Base-by-base conservation (phyloP, 1,140 invertebrate species). In the Meloidogyne hapla region DNA sequence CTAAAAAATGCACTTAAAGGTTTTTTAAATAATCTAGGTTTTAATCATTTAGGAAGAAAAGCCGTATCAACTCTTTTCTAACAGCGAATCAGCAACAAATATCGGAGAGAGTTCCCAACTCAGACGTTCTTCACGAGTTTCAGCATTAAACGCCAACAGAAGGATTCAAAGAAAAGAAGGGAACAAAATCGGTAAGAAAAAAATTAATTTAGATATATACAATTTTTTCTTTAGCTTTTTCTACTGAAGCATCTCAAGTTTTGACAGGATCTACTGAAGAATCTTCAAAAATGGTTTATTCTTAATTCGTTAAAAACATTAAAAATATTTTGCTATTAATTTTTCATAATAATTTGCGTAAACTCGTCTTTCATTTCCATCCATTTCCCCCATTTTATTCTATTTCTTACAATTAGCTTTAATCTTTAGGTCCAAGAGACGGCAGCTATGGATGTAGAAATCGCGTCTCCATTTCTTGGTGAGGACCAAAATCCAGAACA, bases 61-160 rank as follows among this genome's bases (percentile, higher is more conserved):
- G 13, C 40, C 26, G n/a, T 23, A 26, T 38, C 64, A 23, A 15
- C n/a, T 10, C 10, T 13, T 15, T 6, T 33, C 38, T 33, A 21
- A 15, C n/a, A 23, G n/a, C 48, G 73, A 69, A 18, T 21, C 67
- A n/a, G 3, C 56, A 23, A 64, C 21, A 64, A 61, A 61, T 48
- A n/a, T 77, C 12, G 23, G 45, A 9, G 3, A 33, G 15, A 78
- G n/a, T 13, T 61, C 45, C 21, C 76, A 70, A 15, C 75, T 84
- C 18, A 71, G 83, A n/a, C 81, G 83, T 48, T 79, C 75, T 10
- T 81, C 83, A 1, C 79, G 83, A 33, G 83, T 80, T n/a, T 76
- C 66, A 21, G 48, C 76, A 23, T 69, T 84, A 40, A 81, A 85
- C 66, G 83, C 83, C n/a, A 78, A 84, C 21, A 75, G 83, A 67